These are phyloP conservation scores for Craseonycteris thonglongyai DNA, from an alignment of 2,113 vertebrate species.

Conservation along the genomic window DNA sequence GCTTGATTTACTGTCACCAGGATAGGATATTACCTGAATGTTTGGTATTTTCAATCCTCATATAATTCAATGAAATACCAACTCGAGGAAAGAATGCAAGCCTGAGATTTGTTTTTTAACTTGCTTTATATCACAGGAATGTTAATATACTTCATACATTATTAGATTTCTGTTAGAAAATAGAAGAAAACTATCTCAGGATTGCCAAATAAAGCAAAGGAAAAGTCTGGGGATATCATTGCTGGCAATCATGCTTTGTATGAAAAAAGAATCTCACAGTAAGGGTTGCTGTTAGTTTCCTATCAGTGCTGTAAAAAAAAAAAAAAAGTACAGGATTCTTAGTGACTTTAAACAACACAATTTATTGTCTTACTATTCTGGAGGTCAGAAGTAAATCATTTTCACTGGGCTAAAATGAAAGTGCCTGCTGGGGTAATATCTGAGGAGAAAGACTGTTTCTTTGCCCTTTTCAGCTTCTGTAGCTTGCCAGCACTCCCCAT, in stretches of 20 bases:
- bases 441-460: background rate
- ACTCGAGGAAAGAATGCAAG: background rate
- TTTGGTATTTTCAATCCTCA: background rate
- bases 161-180: background rate
- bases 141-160: background rate
- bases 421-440: accelerated
- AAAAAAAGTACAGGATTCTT: background rate
- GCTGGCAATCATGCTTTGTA: accelerated
- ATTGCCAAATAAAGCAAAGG: background rate
- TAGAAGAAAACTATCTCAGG: background rate
- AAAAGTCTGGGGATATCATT: background rate
- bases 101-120: background rate
- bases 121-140: background rate
- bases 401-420: background rate
- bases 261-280: background rate
- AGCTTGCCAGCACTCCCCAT: accelerated
- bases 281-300: background rate
- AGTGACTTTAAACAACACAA: background rate
- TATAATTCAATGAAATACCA: background rate
- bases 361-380: background rate
- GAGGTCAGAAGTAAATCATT: background rate
- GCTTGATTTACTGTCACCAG: background rate
- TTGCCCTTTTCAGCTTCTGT: background rate
- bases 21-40: background rate
- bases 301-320: background rate